Evolutionary conservation across 1,140 invertebrate genomes (phyloP).

Genomic region (Temnothorax longispinosus): DNA sequence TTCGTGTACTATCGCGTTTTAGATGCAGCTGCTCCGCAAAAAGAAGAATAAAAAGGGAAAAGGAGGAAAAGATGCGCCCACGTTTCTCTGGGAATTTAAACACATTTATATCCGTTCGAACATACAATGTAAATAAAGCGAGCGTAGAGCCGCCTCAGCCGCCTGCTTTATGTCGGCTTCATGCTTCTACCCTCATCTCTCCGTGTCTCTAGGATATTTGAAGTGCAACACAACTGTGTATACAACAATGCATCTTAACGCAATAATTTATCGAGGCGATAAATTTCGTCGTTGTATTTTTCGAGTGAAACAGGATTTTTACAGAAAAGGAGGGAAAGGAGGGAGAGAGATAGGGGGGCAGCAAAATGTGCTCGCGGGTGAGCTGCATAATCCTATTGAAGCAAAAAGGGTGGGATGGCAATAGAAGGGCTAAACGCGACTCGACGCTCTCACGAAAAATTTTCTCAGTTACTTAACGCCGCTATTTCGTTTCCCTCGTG

Average conservation of each 20-base stretch:
- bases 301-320: not conserved
- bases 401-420: not conserved
- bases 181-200: not conserved
- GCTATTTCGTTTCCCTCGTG: constrained; percentile 41
- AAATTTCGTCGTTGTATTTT: constrained; percentile 5
- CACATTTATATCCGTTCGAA: constrained; percentile 26
- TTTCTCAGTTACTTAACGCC: constrained; percentile 46
- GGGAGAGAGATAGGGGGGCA: not conserved
- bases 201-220: not conserved
- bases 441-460: constrained; percentile 14
- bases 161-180: not conserved
- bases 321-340: not conserved
- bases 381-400: constrained; percentile 3
- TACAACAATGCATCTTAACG: not conserved
- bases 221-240: not conserved
- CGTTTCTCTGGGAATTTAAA: constrained; percentile 5
- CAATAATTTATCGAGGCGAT: constrained; percentile 32
- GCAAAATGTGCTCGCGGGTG: not conserved
- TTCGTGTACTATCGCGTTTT: not conserved
- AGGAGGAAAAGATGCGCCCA: not conserved
- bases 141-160: not conserved
- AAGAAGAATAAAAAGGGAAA: not conserved
- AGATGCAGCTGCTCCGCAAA: not conserved
- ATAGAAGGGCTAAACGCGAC: not conserved
- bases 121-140: not conserved